Percentiles rank a stretch among this genome's conserved stretches.
These are phyloP conservation scores for Barbus barbus DNA, from an alignment of 2,113 vertebrate species.

Conservation along the genomic window DNA sequence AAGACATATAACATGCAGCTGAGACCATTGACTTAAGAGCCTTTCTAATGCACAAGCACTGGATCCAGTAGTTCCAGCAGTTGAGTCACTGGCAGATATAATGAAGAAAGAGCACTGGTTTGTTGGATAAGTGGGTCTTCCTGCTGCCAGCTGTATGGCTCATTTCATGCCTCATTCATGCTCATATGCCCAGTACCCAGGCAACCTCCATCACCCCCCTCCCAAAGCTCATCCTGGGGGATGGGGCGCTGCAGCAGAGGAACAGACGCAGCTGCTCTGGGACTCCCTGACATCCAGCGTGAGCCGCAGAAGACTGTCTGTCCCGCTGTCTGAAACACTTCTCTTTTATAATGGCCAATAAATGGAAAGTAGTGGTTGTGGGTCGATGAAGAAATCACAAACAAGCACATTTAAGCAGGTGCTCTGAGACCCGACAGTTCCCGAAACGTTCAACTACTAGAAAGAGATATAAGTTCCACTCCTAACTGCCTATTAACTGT, in stretches of 20 bases:
- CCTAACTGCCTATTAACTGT: no score
- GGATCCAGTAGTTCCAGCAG: not conserved
- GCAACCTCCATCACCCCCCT: no score
- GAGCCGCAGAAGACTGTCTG: not conserved
- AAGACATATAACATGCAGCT: not conserved
- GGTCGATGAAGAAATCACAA: not conserved
- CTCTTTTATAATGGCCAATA: conserved; percentile 10
- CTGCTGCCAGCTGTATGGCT: not conserved
- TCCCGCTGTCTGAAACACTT: not conserved
- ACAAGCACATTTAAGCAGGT: not conserved
- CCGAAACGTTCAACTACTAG: not conserved
- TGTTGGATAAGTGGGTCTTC: not conserved
- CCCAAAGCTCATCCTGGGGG: not conserved
- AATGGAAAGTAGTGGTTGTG: not conserved
- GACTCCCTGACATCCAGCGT: not conserved
- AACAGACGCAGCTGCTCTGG: conserved; percentile 30
- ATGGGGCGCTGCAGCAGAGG: not conserved
- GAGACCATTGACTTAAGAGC: no score
- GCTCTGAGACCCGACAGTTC: not conserved
- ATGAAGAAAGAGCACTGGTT: not conserved
- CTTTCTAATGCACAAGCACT: not conserved
- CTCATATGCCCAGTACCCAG: conserved; percentile 5
- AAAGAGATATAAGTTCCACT: no score
- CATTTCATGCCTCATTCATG: not conserved
- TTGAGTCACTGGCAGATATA: not conserved